Evolutionary conservation across 2,113 vertebrate genomes (phyloP).

Genomic region (Malurus elegans): DNA sequence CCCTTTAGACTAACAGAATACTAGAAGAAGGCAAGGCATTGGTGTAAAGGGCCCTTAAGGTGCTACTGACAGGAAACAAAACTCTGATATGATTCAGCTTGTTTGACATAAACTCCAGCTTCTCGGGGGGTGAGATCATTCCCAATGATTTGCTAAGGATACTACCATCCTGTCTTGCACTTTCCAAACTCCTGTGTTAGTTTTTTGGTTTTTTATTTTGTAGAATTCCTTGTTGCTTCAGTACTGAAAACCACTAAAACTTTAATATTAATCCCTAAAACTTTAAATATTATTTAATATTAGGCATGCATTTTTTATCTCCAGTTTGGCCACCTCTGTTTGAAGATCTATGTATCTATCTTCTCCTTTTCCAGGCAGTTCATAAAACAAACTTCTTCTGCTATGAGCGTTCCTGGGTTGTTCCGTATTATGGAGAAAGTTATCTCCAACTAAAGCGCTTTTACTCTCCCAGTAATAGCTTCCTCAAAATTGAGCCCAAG

Average conservation of each 20-base stretch:
- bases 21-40: background rate
- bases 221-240: background rate
- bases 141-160: background rate
- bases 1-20: background rate
- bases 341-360: background rate
- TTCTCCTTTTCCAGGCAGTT: conserved; percentile 60
- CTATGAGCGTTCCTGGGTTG: conserved; percentile 36
- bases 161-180: background rate
- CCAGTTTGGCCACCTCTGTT: background rate
- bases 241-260: background rate
- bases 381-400: conserved; percentile 31
- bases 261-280: background rate
- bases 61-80: background rate
- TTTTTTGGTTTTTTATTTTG: background rate
- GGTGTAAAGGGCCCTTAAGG: background rate
- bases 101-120: background rate
- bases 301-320: background rate
- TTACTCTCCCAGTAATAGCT: conserved; percentile 72
- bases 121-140: background rate
- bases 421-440: background rate
- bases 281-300: too few species aligned
- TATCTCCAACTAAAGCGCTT: conserved; percentile 33
- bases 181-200: background rate
- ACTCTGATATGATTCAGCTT: background rate
- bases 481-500: conserved; percentile 63